Base-by-base conservation (phyloP, 2,797 vertebrate species). In the Amniataba percoides region DNA sequence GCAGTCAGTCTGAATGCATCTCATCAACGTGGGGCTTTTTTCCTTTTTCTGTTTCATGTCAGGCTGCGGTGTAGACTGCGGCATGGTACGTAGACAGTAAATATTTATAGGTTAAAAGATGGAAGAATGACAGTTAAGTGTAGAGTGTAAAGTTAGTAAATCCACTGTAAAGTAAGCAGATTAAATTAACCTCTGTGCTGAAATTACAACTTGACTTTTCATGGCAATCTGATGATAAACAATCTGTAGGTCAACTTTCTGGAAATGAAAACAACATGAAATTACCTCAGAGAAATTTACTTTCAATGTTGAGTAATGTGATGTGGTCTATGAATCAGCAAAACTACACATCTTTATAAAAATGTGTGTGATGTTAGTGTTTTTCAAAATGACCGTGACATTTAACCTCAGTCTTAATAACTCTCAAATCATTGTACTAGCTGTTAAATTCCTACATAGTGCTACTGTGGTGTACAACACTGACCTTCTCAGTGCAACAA, bases 1-100 rank as follows among this genome's bases (percentile, higher is more conserved):
- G 23, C 76, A 64, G 45, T 39, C 49, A 15, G 53, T 21, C 12
- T 68, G 63, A 64, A 57, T 19, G 58, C 64, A 63, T 74, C 49
- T 69, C 68, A 66, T 80, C 31, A 51, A 12, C 11, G 5, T 66
- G 53, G 14, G n/a, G 69, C 58, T 63, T 15, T 45, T 51, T 56
- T 64, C 7, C 15, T 14, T 39, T 56, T 77, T 71, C 77, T 70
- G 53, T 55, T 57, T 42, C 13, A 46, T 15, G 34, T 74, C 18
- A 4, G 4, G 39, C 49, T 60, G 75, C 71, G 12, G 27, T 1
- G 66, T n/a, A 14, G 53, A 64, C 18, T 55, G 27, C 27, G 10
- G 16, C n/a, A 52, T 42, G 14, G 11, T 25, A 23, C 36, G 65
- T 39, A 69, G 31, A 36, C 13, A 53, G 34, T 23, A 14, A 13